These are phyloP conservation scores for Chrysochloris asiatica DNA, from an alignment of 2,113 vertebrate genomes.

Conservation along the genomic window DNA sequence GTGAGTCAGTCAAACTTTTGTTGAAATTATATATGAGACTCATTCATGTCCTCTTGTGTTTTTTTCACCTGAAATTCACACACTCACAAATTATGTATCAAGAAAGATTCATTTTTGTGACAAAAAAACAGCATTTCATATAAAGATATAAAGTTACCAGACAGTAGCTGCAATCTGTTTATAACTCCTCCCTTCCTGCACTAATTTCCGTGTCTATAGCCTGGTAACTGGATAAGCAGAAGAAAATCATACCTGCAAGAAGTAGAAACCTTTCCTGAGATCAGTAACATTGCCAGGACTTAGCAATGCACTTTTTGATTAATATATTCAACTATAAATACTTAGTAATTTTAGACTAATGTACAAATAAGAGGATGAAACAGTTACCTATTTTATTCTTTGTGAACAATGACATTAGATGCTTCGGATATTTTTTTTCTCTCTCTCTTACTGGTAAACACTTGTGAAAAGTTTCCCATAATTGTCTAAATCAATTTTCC, in stretches of 20 bases:
- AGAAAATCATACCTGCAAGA: neutral
- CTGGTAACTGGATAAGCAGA: neutral
- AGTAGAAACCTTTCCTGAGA: neutral
- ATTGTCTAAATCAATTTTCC: neutral
- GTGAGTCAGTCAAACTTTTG: neutral
- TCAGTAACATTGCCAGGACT: neutral
- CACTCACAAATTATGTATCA: neutral
- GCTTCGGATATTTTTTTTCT: neutral
- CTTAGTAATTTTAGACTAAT: neutral
- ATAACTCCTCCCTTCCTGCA: neutral
- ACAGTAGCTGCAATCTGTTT: neutral
- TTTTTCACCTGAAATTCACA: neutral
- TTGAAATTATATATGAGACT: neutral
- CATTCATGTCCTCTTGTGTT: neutral
- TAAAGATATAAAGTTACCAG: neutral
- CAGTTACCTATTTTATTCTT: neutral
- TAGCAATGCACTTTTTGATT: neutral
- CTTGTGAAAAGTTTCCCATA: constrained; percentile 1
- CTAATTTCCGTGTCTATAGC: neutral
- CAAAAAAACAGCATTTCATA: neutral
- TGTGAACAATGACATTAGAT: neutral
- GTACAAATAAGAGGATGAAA: neutral
- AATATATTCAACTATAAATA: neutral
- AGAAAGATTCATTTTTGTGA: neutral
- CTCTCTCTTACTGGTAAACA: neutral